Evolutionary conservation across 2,113 vertebrate species (phyloP).

Genomic region (Bos taurus): ARS-UCD2.0 NC_037347.1:10865501-10866000

Average conservation of each 20-base stretch:
- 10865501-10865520: constrained; percentile 1
- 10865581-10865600: not conserved
- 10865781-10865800: constrained; percentile 4
- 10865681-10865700: not conserved
- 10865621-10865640: not conserved
- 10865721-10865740: constrained; percentile 21
- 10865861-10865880: not conserved
- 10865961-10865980: constrained; percentile 24
- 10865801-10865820: not conserved
- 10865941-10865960: not conserved
- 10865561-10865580: not conserved
- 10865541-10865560: not conserved
- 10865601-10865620: not conserved
- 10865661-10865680: not conserved
- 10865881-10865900: constrained; percentile 17
- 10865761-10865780: constrained; percentile 42
- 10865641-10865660: not conserved
- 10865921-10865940: constrained; percentile 1
- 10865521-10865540: not conserved
- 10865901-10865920: not conserved
- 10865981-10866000: constrained; percentile 23
- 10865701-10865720: constrained; percentile 15
- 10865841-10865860: not conserved
- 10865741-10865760: constrained; percentile 11
- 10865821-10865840: constrained; percentile 20